These are phyloP conservation scores for Dipodomys spectabilis DNA, from an alignment of 2,113 vertebrate genomes.

Conservation along the genomic window DNA sequence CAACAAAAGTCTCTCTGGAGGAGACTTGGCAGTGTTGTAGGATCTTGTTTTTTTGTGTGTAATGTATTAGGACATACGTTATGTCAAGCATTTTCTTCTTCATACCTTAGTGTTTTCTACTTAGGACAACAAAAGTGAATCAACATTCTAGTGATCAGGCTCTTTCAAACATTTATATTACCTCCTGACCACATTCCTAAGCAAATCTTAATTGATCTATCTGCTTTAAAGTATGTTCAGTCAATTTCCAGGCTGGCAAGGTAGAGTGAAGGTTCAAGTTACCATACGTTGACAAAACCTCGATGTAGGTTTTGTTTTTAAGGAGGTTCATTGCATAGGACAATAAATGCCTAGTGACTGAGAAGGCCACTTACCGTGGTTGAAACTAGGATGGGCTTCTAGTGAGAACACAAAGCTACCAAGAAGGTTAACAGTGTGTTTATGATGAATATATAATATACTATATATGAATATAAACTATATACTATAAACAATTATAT, in stretches of 20 bases:
- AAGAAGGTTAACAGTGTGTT: not conserved
- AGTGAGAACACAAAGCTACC: not conserved
- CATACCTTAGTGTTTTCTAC: conserved; percentile 30
- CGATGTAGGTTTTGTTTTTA: not conserved
- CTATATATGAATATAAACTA: too few relatives aligned
- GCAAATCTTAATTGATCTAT: conserved; percentile 37
- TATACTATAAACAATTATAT: too few relatives aligned
- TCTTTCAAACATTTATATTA: conserved; percentile 40
- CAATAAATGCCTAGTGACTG: not conserved
- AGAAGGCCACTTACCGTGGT: not conserved
- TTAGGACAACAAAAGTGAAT: conserved; percentile 14
- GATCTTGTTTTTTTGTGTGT: not conserved
- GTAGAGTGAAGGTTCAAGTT: conserved; percentile 15
- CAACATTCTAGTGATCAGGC: not conserved
- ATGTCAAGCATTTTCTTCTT: not conserved
- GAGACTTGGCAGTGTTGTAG: not conserved
- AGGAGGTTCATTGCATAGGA: not conserved
- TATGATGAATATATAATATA: too few relatives aligned
- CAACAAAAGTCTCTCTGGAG: too few relatives aligned
- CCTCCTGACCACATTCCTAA: conserved; percentile 22
- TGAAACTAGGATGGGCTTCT: not conserved
- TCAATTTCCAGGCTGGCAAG: conserved; percentile 10
- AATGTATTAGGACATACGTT: not conserved
- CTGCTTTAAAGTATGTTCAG: conserved; percentile 48
- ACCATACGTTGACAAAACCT: not conserved